phyloP scores from a whole-genome alignment of 2,888 invertebrate species.

The Branchipolynoe longqiensis region DNA sequence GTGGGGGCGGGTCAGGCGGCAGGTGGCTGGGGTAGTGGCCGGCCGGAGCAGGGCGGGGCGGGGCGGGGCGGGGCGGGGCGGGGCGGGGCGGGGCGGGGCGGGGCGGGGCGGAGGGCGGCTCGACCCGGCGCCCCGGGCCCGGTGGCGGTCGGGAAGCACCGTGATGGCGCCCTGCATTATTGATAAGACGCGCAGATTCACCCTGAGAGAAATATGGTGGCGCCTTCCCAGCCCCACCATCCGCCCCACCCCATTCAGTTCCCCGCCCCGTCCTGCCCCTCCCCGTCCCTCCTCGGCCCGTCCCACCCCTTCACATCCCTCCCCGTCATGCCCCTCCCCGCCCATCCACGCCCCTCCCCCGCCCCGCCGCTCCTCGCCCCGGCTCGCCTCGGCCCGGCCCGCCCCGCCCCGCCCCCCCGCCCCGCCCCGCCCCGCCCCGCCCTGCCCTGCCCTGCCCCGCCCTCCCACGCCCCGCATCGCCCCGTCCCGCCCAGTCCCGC shows the following conservation, averaged over 20 bases:
- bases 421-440: too few relatives aligned
- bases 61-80: background rate
- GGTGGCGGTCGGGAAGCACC: constrained; percentile 4
- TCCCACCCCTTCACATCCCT: too few relatives aligned
- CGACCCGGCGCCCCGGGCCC: constrained; percentile 10
- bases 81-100: background rate
- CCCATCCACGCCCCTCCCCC: too few relatives aligned
- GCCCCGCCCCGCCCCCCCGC: too few relatives aligned
- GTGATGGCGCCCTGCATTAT: constrained; percentile 27
- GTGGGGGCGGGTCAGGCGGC: background rate
- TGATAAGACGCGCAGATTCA: constrained; percentile 42
- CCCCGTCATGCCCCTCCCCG: too few relatives aligned
- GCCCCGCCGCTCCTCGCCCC: too few relatives aligned
- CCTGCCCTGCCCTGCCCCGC: too few relatives aligned
- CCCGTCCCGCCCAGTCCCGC: too few relatives aligned
- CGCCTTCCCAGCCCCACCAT: background rate
- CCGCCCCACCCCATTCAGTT: background rate
- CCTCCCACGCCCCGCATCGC: too few relatives aligned
- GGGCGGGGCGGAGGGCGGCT: constrained; percentile 11
- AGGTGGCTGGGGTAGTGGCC: background rate
- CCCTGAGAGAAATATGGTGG: constrained; percentile 34
- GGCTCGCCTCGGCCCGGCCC: too few relatives aligned
- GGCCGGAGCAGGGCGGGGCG: background rate
- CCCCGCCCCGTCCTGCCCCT: too few relatives aligned
- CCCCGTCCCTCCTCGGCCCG: too few relatives aligned